These are phyloP conservation scores for Napeogenes sylphis DNA, from an alignment of 2,888 invertebrate species.

Conservation along the genomic window DNA sequence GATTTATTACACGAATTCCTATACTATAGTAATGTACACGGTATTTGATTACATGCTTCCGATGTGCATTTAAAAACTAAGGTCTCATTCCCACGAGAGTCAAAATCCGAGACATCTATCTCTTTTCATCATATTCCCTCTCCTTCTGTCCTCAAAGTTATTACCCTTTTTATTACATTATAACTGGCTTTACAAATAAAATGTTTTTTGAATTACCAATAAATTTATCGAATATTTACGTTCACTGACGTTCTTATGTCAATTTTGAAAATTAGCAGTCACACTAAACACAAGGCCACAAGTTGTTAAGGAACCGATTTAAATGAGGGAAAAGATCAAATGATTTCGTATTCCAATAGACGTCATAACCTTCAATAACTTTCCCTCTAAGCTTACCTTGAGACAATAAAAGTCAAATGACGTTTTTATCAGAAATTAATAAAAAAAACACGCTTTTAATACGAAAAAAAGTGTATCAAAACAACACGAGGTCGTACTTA, in stretches of 20 bases:
- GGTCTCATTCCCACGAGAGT: constrained; percentile 5
- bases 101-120: neutral
- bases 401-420: constrained; percentile 2
- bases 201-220: no score
- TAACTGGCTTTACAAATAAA: no score
- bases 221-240: no score
- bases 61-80: constrained; percentile 3
- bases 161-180: neutral
- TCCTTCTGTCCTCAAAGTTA: neutral
- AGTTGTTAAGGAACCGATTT: no score
- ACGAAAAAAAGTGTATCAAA: neutral
- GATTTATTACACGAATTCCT: constrained; percentile 3
- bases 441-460: neutral
- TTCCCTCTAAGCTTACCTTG: neutral
- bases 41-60: constrained; percentile 15
- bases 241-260: no score
- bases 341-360: no score
- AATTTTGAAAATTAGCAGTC: no score
- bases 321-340: no score
- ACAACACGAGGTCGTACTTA: no score
- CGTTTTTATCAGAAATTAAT: neutral
- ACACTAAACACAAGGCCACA: no score
- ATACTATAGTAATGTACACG: neutral
- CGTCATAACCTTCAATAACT: constrained; percentile 7
- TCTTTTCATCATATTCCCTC: neutral